Percentiles rank a stretch among this genome's conserved stretches.
These are phyloP conservation scores for Ennomos quercinarius DNA, from an alignment of 2,888 invertebrate species.

Conservation along the genomic window DNA sequence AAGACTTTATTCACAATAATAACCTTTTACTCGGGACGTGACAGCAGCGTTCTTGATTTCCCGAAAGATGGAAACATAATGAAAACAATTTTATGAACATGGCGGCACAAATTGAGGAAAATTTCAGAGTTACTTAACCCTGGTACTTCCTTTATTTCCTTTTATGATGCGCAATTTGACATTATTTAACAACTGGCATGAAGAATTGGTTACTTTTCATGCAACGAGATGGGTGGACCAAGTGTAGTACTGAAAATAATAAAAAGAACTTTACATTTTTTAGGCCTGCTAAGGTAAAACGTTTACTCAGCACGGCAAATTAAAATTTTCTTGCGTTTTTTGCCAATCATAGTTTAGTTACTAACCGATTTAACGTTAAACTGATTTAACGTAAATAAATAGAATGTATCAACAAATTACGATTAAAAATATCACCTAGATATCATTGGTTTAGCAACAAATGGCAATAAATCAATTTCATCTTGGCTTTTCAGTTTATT, in stretches of 20 bases:
- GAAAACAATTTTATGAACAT: constrained; percentile 16
- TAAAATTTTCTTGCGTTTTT: too few species aligned
- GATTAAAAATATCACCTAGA: too few species aligned
- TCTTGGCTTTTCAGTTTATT: too few species aligned
- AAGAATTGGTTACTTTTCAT: constrained; percentile 60
- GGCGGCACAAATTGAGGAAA: constrained; percentile 16
- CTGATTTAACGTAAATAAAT: too few species aligned
- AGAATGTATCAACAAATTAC: too few species aligned
- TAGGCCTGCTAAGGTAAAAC: too few species aligned
- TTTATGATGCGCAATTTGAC: not conserved
- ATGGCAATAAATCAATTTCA: too few species aligned
- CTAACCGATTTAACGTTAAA: too few species aligned
- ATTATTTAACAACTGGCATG: constrained; percentile 50
- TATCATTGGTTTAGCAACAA: too few species aligned
- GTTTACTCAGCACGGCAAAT: too few species aligned
- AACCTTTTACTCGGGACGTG: not conserved
- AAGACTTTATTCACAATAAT: too few species aligned
- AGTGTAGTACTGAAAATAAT: constrained; percentile 64
- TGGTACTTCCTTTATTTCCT: constrained; percentile 6
- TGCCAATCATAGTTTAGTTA: too few species aligned
- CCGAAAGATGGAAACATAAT: constrained; percentile 12
- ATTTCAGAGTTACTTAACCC: not conserved
- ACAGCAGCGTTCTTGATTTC: constrained; percentile 13
- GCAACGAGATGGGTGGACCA: constrained; percentile 70
- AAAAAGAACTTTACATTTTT: not conserved